Base-by-base conservation (phyloP, 1,140 invertebrate genomes). In the Semibalanus balanoides region DNA sequence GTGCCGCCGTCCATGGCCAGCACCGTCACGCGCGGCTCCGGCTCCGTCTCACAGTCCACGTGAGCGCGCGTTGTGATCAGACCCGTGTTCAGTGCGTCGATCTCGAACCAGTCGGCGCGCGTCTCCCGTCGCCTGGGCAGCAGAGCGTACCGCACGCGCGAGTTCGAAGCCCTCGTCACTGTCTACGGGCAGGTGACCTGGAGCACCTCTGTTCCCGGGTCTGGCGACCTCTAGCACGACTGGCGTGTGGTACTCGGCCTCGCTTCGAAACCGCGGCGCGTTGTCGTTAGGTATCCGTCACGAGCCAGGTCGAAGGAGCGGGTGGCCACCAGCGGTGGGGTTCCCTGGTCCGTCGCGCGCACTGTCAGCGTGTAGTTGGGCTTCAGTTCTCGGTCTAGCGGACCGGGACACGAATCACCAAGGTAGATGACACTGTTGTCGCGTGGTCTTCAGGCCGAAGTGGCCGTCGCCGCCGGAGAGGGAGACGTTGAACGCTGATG, bases 261-360 rank as follows among this genome's bases (percentile, higher is more conserved):
- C 69, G 89, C 87, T 1, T 89, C 87, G 81, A 98, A n/a, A 97
- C 79, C 89, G 87, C 0, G 95, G 95, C 0, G 92, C 89, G 82
- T 97, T 97, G 82, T 97, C 95, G 83, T 96, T 96, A 14, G n/a
- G 94, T 89, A 81, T 96, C 95, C 0, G 91, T 93, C 40, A 97
- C 91, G 43, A 89, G 85, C n/a, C 0, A 97, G 83, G 76, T 90
- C 88, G 79, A 96, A 95, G 0, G 89, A 91, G 25, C 90, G 87
- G 0, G 90, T 89, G 3, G 94, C 93, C 76, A 91, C 96, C 85
- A 96, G 88, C 80, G 96, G 94, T 3, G 96, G 95, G 78, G 90
- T 89, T 9, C 96, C 96, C 83, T 96, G 93, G 83, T 99, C 97
- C 0, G 92, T 95, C 0, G 94, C 95, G 76, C 95, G 94, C n/a